Evolutionary conservation across 2,113 vertebrate species (phyloP).

Genomic region (Sinosuthora webbiana): DNA sequence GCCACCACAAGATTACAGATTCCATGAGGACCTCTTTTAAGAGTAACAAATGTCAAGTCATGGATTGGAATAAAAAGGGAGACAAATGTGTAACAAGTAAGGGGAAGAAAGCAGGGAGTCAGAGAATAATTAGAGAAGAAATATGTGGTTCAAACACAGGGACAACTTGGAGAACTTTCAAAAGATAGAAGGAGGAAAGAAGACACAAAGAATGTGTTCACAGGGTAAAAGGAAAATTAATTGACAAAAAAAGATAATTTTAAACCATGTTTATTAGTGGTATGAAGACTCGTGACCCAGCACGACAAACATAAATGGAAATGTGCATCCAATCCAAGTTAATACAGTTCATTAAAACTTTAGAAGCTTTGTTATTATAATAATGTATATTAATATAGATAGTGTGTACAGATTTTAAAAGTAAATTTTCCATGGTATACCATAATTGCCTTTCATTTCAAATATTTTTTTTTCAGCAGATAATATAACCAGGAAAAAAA

Average conservation of each 20-base stretch:
- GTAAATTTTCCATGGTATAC: background rate
- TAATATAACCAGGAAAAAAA: background rate
- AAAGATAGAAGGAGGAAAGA: background rate
- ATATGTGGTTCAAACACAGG: background rate
- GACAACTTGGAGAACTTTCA: background rate
- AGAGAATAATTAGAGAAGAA: background rate
- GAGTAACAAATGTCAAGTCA: background rate
- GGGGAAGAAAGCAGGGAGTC: background rate
- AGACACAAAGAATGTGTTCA: background rate
- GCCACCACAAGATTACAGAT: background rate
- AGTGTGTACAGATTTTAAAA: background rate
- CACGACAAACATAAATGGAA: background rate
- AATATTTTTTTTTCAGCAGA: background rate
- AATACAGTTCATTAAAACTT: background rate
- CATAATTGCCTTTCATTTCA: background rate
- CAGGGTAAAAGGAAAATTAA: background rate
- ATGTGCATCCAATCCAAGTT: background rate
- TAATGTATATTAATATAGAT: background rate
- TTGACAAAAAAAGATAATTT: background rate
- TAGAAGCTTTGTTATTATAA: background rate
- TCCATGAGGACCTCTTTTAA: background rate
- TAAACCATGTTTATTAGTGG: background rate
- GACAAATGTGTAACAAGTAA: background rate
- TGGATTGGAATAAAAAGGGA: background rate
- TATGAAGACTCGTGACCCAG: background rate